Percentiles rank a stretch among this genome's conserved stretches.
Evolutionary conservation across 2,797 vertebrate genomes (phyloP).

Genomic region (Pipistrellus nathusii): DNA sequence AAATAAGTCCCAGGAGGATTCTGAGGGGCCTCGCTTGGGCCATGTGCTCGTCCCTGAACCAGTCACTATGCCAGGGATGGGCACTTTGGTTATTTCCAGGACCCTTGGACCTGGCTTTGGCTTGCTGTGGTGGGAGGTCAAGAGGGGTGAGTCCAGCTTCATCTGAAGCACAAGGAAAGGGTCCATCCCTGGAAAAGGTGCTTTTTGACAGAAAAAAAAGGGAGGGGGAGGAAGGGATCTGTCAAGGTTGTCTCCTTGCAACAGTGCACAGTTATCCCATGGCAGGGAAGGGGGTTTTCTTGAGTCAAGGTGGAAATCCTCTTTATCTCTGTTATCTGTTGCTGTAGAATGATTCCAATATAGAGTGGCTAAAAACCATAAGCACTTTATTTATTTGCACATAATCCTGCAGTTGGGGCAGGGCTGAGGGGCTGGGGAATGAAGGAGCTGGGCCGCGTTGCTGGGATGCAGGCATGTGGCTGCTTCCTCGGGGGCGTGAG

Average conservation of each 20-base stretch:
- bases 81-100: not conserved
- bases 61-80: not conserved
- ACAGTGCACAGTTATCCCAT: not conserved
- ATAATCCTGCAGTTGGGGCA: not conserved
- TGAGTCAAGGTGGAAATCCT: not conserved
- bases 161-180: not conserved
- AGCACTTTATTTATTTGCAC: not conserved
- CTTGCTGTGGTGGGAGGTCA: not conserved
- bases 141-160: not conserved
- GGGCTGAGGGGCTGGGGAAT: not conserved
- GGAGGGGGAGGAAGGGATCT: too few species aligned
- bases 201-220: not conserved
- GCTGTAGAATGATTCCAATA: not conserved
- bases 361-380: not conserved
- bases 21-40: not conserved
- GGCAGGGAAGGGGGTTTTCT: too few species aligned
- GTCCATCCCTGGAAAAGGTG: not conserved
- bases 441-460: not conserved
- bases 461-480: not conserved
- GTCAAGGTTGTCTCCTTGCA: not conserved
- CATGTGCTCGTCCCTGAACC: rapidly evolving
- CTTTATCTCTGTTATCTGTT: not conserved
- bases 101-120: not conserved
- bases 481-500: rapidly evolving
- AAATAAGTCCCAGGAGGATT: not conserved